Evolutionary conservation across 2,113 vertebrate species (phyloP).

Genomic region (Trichechus manatus): DNA sequence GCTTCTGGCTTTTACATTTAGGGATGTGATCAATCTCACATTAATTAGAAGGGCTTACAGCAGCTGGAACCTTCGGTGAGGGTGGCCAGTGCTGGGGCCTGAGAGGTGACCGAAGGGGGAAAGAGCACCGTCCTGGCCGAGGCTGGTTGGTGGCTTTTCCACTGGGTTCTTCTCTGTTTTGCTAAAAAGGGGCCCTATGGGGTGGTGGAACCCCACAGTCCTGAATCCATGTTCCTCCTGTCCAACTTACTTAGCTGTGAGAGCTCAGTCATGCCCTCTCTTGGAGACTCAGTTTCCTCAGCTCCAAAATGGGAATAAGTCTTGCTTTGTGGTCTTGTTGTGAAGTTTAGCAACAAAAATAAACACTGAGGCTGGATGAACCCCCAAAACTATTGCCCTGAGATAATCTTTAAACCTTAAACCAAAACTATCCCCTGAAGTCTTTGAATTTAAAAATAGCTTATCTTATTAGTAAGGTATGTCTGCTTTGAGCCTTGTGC

Average conservation of each 20-base stretch:
- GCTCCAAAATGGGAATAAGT: neutral
- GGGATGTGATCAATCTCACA: fast-evolving
- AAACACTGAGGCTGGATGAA: neutral
- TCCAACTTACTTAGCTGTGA: neutral
- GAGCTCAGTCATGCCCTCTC: neutral
- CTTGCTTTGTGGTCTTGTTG: neutral
- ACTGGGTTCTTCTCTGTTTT: neutral
- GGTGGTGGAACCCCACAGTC: neutral
- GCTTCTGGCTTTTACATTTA: neutral
- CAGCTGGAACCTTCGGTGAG: fast-evolving
- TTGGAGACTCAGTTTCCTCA: neutral
- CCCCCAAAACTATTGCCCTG: no score
- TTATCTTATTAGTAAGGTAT: no score
- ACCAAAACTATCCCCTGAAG: no score
- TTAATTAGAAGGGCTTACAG: neutral
- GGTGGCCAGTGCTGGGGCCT: neutral
- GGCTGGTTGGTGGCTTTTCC: neutral
- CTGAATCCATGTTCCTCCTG: neutral
- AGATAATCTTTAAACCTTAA: no score
- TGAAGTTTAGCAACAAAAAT: neutral
- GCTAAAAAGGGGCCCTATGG: neutral
- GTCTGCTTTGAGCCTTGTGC: no score
- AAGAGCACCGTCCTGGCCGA: neutral
- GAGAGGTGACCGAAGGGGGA: neutral
- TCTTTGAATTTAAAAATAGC: no score